Evolutionary conservation across 1,140 invertebrate genomes (phyloP).

Genomic region (Zaprionus lachaisei): DNA sequence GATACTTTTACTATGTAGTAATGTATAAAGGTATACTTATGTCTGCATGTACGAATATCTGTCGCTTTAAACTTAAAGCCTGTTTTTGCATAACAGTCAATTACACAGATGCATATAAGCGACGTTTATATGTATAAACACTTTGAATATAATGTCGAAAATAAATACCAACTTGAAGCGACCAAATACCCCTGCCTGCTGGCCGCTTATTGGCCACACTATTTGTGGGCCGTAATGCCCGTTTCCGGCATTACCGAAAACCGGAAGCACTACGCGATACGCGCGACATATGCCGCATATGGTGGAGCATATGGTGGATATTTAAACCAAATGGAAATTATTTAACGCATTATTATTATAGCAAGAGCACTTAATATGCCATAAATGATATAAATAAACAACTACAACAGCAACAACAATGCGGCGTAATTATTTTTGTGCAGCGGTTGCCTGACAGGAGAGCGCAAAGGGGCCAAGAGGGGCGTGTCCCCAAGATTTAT

Average conservation of each 20-base stretch:
- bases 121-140: not conserved
- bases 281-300: slow-evolving; percentile 47
- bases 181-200: not conserved
- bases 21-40: too few relatives aligned
- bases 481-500: slow-evolving; percentile 53
- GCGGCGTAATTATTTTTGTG: slow-evolving; percentile 54
- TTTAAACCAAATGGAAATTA: slow-evolving; percentile 68
- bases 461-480: not conserved
- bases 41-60: too few relatives aligned
- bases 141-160: not conserved
- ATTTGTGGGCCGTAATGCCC: slow-evolving; percentile 54
- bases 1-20: too few relatives aligned
- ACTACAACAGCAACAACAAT: slow-evolving; percentile 64
- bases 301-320: slow-evolving; percentile 46
- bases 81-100: too few relatives aligned
- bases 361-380: slow-evolving; percentile 63
- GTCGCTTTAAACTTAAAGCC: too few relatives aligned
- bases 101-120: not conserved
- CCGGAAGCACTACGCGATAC: slow-evolving; percentile 57
- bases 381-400: slow-evolving; percentile 68
- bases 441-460: not conserved
- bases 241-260: slow-evolving; percentile 49
- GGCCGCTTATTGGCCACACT: slow-evolving; percentile 30
- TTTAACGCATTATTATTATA: slow-evolving; percentile 46
- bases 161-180: not conserved